These are phyloP conservation scores for Piezodorus guildinii DNA, from an alignment of 1,140 invertebrate species.

Conservation along the genomic window DNA sequence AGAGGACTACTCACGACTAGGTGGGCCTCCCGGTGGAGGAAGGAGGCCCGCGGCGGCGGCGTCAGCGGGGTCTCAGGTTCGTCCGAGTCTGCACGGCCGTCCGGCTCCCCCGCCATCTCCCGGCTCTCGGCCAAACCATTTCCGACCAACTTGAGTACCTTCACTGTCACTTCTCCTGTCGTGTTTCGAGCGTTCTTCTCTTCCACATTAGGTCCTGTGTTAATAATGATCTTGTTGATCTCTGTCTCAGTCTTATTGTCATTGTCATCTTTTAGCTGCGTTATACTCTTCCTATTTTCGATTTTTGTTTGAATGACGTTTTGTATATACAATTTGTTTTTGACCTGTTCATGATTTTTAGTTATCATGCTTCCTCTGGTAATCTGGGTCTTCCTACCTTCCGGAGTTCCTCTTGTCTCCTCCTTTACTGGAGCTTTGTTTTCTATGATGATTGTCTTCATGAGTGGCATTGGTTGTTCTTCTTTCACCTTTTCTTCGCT, in stretches of 20 bases:
- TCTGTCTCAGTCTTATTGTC: slow-evolving; percentile 27
- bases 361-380: slow-evolving; percentile 32
- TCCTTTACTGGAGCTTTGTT: slow-evolving; percentile 17
- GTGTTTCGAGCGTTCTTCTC: slow-evolving; percentile 11
- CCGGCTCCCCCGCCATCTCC: slow-evolving; percentile 65
- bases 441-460: slow-evolving; percentile 12
- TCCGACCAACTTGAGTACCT: slow-evolving; percentile 22
- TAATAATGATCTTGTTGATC: slow-evolving; percentile 28
- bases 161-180: slow-evolving; percentile 19
- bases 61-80: slow-evolving; percentile 34
- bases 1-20: too few species aligned
- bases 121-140: slow-evolving; percentile 37
- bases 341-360: slow-evolving; percentile 33
- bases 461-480: background rate
- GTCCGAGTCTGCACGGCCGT: slow-evolving; percentile 53
- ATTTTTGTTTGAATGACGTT: slow-evolving; percentile 20
- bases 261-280: background rate
- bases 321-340: slow-evolving; percentile 30
- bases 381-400: slow-evolving; percentile 31
- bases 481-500: background rate
- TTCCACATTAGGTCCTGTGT: slow-evolving; percentile 23
- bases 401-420: slow-evolving; percentile 17
- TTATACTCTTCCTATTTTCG: slow-evolving; percentile 17
- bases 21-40: slow-evolving; percentile 21
- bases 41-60: slow-evolving; percentile 25